Evolutionary conservation across 2,888 invertebrate species (phyloP), one percentile per base, ranked within the genome.

Genomic region (Dromius quadrimaculatus): DNA sequence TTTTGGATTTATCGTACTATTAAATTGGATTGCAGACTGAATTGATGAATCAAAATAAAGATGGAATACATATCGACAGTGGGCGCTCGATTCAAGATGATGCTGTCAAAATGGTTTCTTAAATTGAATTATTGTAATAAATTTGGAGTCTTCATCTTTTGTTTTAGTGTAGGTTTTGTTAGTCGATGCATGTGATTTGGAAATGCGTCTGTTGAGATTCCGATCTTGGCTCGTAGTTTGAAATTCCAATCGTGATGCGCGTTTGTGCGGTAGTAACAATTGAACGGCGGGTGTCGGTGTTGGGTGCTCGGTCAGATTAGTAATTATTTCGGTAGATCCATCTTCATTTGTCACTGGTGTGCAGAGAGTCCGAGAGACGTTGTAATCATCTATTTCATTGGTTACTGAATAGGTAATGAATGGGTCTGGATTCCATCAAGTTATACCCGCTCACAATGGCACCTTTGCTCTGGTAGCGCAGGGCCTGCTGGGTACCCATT

Each of bases 371-470:
- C 81, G 80, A 81, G 80, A 81, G 80, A 81, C 72, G 80, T 80
- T 77, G 81, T 80, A 82, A 83, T 83, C 82, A 83, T 83, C 82
- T 82, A 81, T 83, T 82, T 82, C 82, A 83, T 83, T 83, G 83
- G 82, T 81, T 81, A 81, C 79, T 82, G 82, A 82, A 82, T 81
- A 81, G 81, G 79, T 82, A 82, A 82, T 82, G 81, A 81, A 83
- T 82, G 82, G 79, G 80, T 77, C 79, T 80, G 81, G 81, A 82
- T 82, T 81, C 81, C 79, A 79, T 81, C 80, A 80, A 77, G 77
- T 79, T 78, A 79, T 80, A 61, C 61, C 50, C 36, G 32, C 45
- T 45, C 59, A 64, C 57, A 64, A 78, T 78, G 79, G 81, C 81
- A 81, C 80, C 81, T 80, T 78, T 79, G 79, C 79, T 69, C 80